Evolutionary conservation across 2,113 vertebrate species (phyloP), one percentile per base, ranked within the genome.

Genomic region (Dermatemys mawii): DNA sequence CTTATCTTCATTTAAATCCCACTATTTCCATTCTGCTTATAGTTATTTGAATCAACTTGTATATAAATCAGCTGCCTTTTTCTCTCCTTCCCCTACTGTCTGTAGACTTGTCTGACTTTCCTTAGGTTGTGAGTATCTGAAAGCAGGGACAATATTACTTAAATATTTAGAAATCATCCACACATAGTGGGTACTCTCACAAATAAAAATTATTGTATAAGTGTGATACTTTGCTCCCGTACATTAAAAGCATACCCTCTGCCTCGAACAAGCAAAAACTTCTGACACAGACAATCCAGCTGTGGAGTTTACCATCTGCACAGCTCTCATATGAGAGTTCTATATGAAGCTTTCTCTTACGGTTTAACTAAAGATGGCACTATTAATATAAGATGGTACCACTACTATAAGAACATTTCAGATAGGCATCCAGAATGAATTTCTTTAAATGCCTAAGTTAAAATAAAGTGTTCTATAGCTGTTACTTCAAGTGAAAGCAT

Each of bases 361-460:
- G 92, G 93, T 93, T 97, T 94, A 95, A 93, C 94, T 96, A 93
- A 90, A 86, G 88, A 54, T 50, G 2, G 75, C 55, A 22, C 63
- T 87, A 84, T 44, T 89, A 57, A 55, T 95, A 46, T n/a, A n/a
- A n/a, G n/a, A n/a, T n/a, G n/a, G n/a, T n/a, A n/a, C n/a, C n/a
- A n/a, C n/a, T n/a, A n/a, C n/a, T n/a, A n/a, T n/a, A n/a, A n/a
- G 26, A 76, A 22, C 19, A 53, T 54, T 84, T 90, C 60, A 93
- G 86, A 86, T 5, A 11, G 93, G 88, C 84, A 95, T 93, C 84
- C 87, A 92, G 96, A 95, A 46, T 46, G 63, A 89, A 92, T 38
- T 60, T 81, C 1, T 2, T 81, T 89, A 89, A 91, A 90, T 11
- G 27, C 73, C 89, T 86, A 51, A 93, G 88, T 73, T 94, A 92